Conservation (phyloP, 2,888 invertebrate species). For the Micoletzkya japonica region DNA sequence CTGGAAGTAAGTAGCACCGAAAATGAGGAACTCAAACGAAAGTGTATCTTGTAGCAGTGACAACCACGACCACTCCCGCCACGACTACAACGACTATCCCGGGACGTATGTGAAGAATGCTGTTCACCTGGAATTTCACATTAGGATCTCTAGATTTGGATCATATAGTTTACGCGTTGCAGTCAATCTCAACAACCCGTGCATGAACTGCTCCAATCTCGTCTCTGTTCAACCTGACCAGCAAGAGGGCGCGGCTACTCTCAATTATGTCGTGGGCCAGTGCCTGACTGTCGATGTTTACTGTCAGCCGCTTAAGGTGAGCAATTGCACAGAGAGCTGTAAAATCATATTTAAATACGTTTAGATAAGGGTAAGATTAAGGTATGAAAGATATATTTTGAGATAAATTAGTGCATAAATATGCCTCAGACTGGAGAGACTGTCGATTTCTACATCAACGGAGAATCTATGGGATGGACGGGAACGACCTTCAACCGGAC, state of each 20-base stretch:
- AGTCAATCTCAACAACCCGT: slow-evolving; percentile 36
- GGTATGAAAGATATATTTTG: neutral
- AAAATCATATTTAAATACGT: neutral
- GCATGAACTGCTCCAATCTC: slow-evolving; percentile 44
- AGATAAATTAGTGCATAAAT: neutral
- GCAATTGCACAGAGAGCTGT: neutral
- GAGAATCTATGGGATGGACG: slow-evolving; percentile 1
- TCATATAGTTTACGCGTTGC: slow-evolving; percentile 8
- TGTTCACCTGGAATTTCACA: no score
- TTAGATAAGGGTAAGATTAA: neutral
- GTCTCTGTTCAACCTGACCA: slow-evolving; percentile 35
- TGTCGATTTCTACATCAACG: slow-evolving; percentile 21
- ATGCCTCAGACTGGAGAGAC: slow-evolving; percentile 14
- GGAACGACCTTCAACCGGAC: slow-evolving; percentile 24
- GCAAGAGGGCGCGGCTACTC: slow-evolving; percentile 37
- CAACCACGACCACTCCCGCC: slow-evolving; percentile 7
- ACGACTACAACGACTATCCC: slow-evolving; percentile 18
- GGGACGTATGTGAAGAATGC: neutral
- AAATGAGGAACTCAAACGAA: no score
- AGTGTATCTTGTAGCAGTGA: no score
- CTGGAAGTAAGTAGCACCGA: no score
- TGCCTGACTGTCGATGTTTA: slow-evolving; percentile 40
- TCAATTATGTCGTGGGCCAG: slow-evolving; percentile 35
- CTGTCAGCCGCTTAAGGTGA: slow-evolving; percentile 42
- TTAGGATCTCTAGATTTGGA: no score